These are phyloP conservation scores for Norana najaformis DNA, from an alignment of 2,888 invertebrate genomes.

Conservation along the genomic window DNA sequence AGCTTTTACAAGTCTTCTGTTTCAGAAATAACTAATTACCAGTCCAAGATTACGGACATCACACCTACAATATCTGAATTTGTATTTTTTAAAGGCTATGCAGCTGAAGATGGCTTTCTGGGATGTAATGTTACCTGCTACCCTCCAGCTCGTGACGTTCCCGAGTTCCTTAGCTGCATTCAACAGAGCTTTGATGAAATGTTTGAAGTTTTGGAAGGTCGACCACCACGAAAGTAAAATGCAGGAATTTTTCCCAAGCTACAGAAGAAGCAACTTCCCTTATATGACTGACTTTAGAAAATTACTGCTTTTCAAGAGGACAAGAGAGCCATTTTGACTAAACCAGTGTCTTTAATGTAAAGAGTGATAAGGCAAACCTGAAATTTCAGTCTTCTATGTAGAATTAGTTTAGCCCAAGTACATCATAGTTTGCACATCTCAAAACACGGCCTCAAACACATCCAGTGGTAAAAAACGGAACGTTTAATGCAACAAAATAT, in stretches of 20 bases:
- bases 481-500: background rate
- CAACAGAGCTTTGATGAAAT: slow-evolving; percentile 38
- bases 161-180: slow-evolving; percentile 37
- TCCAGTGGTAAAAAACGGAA: background rate
- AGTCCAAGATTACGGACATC: background rate
- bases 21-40: background rate
- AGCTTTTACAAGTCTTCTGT: background rate
- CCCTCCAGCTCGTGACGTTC: slow-evolving; percentile 52
- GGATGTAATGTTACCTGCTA: slow-evolving; percentile 85
- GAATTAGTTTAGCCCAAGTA: too few species aligned
- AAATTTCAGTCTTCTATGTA: background rate
- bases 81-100: slow-evolving; percentile 66
- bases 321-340: too few species aligned
- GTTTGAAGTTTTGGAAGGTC: slow-evolving; percentile 34
- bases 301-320: background rate
- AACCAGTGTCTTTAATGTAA: background rate
- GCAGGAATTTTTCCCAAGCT: background rate
- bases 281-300: background rate
- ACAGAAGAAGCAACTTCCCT: background rate
- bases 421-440: background rate
- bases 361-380: background rate
- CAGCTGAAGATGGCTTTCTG: slow-evolving; percentile 78
- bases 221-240: slow-evolving; percentile 2
- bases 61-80: background rate
- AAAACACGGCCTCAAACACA: background rate